These are phyloP conservation scores for Gadus chalcogrammus DNA, from an alignment of 2,113 vertebrate genomes.

Conservation along the genomic window DNA sequence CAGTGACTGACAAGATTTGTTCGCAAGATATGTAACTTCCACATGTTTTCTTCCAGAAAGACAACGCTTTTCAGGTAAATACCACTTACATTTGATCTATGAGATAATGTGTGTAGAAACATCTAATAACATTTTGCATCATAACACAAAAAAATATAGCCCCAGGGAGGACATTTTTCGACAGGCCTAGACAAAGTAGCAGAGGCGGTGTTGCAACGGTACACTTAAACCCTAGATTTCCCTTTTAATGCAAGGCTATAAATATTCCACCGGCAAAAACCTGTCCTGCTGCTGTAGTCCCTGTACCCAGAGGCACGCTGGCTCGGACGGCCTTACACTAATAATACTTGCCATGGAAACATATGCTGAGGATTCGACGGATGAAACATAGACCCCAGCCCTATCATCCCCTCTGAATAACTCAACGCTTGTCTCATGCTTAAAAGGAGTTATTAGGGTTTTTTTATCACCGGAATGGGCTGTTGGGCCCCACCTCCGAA, in stretches of 20 bases:
- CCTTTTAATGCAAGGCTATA: constrained; percentile 77
- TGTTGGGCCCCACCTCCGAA: constrained; percentile 1
- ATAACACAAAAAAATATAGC: constrained; percentile 59
- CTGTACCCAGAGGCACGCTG: constrained; percentile 56
- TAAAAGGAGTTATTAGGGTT: constrained; percentile 24
- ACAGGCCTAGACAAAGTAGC: constrained; percentile 75
- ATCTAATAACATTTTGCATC: constrained; percentile 44
- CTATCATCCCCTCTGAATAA: constrained; percentile 48
- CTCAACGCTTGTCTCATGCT: constrained; percentile 39
- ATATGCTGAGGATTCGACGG: constrained; percentile 1
- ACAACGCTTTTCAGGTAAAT: constrained; percentile 33
- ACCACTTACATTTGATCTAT: constrained; percentile 29
- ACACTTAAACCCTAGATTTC: constrained; percentile 75
- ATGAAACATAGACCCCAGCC: neutral
- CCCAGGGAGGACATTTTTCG: constrained; percentile 70
- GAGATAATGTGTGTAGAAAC: constrained; percentile 53
- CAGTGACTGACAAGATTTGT: constrained; percentile 16
- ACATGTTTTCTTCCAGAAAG: constrained; percentile 7
- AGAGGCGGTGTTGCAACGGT: constrained; percentile 64
- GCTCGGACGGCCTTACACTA: constrained; percentile 53
- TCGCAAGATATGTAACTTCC: constrained; percentile 6
- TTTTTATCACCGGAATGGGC: constrained; percentile 6
- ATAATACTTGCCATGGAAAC: constrained; percentile 64
- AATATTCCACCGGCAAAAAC: constrained; percentile 74
- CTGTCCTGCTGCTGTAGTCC: constrained; percentile 61